Percentiles rank a stretch among this genome's conserved stretches.
Evolutionary conservation across 2,797 vertebrate genomes (phyloP).

Genomic region (Pantherophis alleghaniensis): DNA sequence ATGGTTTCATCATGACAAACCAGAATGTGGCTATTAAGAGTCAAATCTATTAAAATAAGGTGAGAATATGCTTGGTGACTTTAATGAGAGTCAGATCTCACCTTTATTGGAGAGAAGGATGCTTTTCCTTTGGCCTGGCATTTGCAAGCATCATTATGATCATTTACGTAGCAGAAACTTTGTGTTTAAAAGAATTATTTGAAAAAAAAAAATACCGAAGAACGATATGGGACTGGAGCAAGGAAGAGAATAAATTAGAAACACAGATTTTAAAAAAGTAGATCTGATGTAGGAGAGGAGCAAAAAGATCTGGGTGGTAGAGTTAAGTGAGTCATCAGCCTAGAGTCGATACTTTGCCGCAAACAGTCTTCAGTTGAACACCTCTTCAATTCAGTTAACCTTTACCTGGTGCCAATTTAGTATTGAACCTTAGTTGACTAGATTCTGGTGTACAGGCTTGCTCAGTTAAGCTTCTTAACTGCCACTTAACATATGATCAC

Average conservation of each 20-base stretch:
- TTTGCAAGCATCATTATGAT: slow-evolving; percentile 51
- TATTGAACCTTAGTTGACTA: background rate
- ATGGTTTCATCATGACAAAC: slow-evolving; percentile 28
- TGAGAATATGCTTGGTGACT: slow-evolving; percentile 43
- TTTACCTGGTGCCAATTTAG: background rate
- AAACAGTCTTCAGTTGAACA: background rate
- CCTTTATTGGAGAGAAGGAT: slow-evolving; percentile 10
- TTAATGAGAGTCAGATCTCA: slow-evolving; percentile 42
- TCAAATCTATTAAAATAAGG: slow-evolving; percentile 62
- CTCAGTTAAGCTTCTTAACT: background rate
- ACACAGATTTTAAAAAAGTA: background rate
- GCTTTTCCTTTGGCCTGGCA: slow-evolving; percentile 14
- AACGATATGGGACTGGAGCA: background rate
- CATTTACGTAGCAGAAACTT: slow-evolving; percentile 40
- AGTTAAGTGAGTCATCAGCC: background rate
- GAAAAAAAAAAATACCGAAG: background rate
- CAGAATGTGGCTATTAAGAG: slow-evolving; percentile 40
- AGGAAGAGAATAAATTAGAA: slow-evolving; percentile 31
- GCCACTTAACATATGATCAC: background rate
- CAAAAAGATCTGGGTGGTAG: background rate
- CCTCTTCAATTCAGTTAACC: background rate
- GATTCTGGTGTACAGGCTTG: background rate
- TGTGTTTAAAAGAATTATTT: slow-evolving; percentile 20
- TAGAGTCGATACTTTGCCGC: background rate
- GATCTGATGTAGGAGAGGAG: background rate